Base-by-base conservation (phyloP, 2,797 vertebrate genomes). In the Anguilla anguilla region DNA sequence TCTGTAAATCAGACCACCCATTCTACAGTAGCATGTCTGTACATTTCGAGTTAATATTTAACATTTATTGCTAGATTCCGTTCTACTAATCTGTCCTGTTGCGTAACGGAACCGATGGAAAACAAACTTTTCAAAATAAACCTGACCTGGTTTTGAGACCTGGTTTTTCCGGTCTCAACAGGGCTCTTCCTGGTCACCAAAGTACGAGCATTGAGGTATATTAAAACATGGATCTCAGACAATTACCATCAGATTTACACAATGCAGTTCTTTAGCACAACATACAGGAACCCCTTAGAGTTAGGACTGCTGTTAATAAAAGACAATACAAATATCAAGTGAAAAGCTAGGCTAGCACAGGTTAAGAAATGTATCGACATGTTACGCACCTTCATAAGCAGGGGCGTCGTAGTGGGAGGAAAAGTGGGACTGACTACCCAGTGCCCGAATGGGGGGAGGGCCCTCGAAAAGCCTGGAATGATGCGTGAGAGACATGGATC, bases 71-170 rank as follows among this genome's bases (percentile, higher is more conserved):
- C 22, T 82, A 22, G 11, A 82, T 82, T 82, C 59, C 15, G 6
- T 3, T 67, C 35, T 17, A 46, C 31, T 87, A 83, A 82, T 87
- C 61, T 7, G 28, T n/a, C 53, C 31, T 59, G 83, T 84, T 84
- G 35, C 19, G 9, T 84, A 84, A 53, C 22, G 0, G 28, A 43
- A 39, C 31, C 5, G 4, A 61, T 84, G 83, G 55, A 84, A 83
- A 84, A 84, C 31, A 59, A 39, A 17, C 28, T 22, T 84, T 61
- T 84, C n/a, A 57, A 84, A 84, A 84, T 84, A 84, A 51, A 51
- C 79, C 17, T 82, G 79, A 82, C 79, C 79, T 51, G 79, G 10
- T 82, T 82, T 51, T 82, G 9, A 31, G 6, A 15, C 64, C 3
- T 25, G 1, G 11, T 22, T 51, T 49, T 51, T 82, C 6, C 19